A percentile compares a stretch with the other conserved stretches of the same genome.
These are phyloP conservation scores for Siderastrea siderea DNA, from an alignment of 92 coral and sea anemone genomes.

Conservation along the genomic window DNA sequence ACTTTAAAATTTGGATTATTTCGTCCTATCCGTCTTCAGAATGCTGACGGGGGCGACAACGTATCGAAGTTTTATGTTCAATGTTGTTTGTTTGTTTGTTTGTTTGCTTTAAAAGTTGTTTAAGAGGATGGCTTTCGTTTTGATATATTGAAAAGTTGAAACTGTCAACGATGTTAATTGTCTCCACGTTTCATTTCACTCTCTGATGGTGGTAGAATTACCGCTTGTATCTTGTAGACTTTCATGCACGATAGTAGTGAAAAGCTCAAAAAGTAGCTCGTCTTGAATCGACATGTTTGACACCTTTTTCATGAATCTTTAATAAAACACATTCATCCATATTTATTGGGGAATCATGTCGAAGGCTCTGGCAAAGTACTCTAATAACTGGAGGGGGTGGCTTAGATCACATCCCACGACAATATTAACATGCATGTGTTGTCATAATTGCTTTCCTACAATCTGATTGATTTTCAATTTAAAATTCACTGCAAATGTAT, in stretches of 20 bases:
- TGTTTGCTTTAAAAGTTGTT: no score
- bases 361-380: not conserved
- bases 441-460: conserved; percentile 14
- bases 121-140: not conserved
- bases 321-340: not conserved
- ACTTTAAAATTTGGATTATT: no score
- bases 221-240: not conserved
- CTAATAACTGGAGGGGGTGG: not conserved
- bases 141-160: not conserved
- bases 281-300: not conserved
- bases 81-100: no score
- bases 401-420: not conserved
- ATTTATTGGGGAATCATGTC: not conserved
- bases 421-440: conserved; percentile 16
- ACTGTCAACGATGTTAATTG: not conserved
- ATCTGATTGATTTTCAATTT: conserved; percentile 36
- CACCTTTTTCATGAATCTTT: not conserved
- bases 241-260: not conserved
- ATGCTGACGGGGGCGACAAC: no score
- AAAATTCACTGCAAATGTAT: conserved; percentile 5
- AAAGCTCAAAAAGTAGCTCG: no score
- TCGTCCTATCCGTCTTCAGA: no score
- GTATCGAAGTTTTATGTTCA: no score
- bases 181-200: not conserved
- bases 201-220: not conserved